Evolutionary conservation across 2,113 vertebrate genomes (phyloP).

Genomic region (Erythrolamprus reginae): DNA sequence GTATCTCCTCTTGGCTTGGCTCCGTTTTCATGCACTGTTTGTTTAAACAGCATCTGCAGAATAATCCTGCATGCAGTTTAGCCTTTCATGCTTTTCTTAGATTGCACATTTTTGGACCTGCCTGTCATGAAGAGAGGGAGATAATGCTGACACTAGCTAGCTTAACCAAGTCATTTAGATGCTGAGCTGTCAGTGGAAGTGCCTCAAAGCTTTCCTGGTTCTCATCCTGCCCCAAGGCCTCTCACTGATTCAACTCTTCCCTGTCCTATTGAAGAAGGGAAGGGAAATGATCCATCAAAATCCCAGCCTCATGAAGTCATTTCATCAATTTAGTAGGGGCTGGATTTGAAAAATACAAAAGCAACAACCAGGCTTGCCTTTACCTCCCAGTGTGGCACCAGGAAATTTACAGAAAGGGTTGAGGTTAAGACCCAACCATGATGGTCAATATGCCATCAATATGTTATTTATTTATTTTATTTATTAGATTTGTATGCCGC

Average conservation of each 20-base stretch:
- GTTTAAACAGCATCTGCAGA: neutral
- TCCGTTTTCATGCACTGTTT: neutral
- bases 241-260: accelerated
- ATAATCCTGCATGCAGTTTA: neutral
- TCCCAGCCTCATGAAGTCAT: neutral
- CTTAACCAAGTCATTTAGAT: neutral
- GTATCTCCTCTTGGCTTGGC: neutral
- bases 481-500: too few species aligned
- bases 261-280: neutral
- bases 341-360: neutral
- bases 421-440: neutral
- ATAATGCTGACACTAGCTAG: neutral
- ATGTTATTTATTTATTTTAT: too few species aligned
- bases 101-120: neutral
- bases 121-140: neutral
- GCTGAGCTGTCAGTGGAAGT: neutral
- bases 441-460: too few species aligned
- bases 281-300: neutral
- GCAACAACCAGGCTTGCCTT: neutral
- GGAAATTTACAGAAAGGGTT: neutral
- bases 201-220: accelerated
- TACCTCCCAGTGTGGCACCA: neutral
- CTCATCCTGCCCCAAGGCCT: too few species aligned
- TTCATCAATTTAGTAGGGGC: neutral
- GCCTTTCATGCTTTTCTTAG: neutral